Conservation (phyloP, 2,797 vertebrate species). For the Gymnoscopelus braueri region DNA sequence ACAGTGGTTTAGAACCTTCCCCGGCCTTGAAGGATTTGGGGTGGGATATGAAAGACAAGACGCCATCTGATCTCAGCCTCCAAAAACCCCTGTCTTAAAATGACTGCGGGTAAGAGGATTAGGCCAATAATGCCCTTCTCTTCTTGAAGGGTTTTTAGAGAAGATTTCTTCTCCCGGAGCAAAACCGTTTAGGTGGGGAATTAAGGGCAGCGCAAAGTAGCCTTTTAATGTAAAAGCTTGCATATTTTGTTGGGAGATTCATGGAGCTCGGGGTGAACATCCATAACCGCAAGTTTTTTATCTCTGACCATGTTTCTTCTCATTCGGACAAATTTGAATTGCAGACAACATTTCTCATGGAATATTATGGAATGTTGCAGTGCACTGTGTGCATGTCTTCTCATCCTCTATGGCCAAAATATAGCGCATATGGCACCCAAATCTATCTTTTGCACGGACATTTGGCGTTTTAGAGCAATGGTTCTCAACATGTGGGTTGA, state of each 20-base stretch:
- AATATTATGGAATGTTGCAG: conserved; percentile 26
- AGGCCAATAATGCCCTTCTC: conserved; percentile 98
- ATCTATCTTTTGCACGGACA: background rate
- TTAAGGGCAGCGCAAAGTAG: conserved; percentile 95
- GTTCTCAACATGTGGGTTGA: no score
- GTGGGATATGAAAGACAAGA: conserved; percentile 89
- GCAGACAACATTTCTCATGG: conserved; percentile 48
- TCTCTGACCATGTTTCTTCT: conserved; percentile 65
- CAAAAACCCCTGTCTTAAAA: conserved; percentile 93
- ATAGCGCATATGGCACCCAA: background rate
- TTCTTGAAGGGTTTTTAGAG: conserved; percentile 94
- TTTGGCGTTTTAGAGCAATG: background rate
- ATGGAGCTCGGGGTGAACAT: conserved; percentile 56
- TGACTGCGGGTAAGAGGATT: conserved; percentile 99
- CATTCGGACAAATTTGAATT: conserved; percentile 55
- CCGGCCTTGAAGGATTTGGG: conserved; percentile 90
- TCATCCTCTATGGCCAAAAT: background rate
- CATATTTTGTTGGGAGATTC: conserved; percentile 86
- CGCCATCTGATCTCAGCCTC: conserved; percentile 87
- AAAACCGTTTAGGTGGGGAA: conserved; percentile 99
- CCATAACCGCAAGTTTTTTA: conserved; percentile 60
- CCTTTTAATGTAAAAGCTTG: conserved; percentile 93
- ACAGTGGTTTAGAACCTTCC: conserved; percentile 78
- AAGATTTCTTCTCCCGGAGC: conserved; percentile 98
- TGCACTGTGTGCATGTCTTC: conserved; percentile 1